Conservation (phyloP, 2,113 vertebrate species). For the Xiphophorus couchianus region DNA sequence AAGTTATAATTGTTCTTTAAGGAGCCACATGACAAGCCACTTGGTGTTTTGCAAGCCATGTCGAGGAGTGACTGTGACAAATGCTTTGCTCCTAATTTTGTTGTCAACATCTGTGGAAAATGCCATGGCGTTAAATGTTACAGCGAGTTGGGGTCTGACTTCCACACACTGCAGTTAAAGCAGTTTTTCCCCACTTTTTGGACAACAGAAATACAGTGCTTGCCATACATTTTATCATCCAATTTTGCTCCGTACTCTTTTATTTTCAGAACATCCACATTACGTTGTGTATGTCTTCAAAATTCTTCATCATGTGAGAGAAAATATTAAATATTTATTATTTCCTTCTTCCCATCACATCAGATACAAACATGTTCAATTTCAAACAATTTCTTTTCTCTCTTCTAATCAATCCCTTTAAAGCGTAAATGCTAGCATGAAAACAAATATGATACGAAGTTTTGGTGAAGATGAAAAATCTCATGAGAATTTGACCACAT, state of each 20-base stretch:
- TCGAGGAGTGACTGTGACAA: not conserved
- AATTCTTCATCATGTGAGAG: too few species aligned
- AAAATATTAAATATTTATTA: too few species aligned
- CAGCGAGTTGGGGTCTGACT: not conserved
- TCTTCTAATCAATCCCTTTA: slow-evolving; percentile 6
- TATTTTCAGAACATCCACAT: too few species aligned
- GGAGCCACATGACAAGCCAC: slow-evolving; percentile 21
- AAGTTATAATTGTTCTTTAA: slow-evolving; percentile 37
- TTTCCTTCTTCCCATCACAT: too few species aligned
- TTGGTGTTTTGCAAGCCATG: slow-evolving; percentile 9
- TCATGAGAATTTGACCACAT: slow-evolving; percentile 45
- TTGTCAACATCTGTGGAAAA: not conserved
- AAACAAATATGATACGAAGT: slow-evolving; percentile 12
- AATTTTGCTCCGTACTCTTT: not conserved
- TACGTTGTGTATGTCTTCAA: too few species aligned
- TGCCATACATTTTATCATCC: not conserved
- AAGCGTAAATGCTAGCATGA: not conserved
- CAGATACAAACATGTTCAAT: slow-evolving; percentile 9
- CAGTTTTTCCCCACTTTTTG: too few species aligned
- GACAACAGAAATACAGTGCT: not conserved
- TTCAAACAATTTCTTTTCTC: slow-evolving; percentile 17
- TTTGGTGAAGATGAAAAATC: slow-evolving; percentile 14
- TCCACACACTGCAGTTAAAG: not conserved
- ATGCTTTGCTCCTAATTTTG: slow-evolving; percentile 2
- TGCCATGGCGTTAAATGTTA: not conserved